Conservation (phyloP, 2,797 vertebrate species). For the Sus cebifrons region DNA sequence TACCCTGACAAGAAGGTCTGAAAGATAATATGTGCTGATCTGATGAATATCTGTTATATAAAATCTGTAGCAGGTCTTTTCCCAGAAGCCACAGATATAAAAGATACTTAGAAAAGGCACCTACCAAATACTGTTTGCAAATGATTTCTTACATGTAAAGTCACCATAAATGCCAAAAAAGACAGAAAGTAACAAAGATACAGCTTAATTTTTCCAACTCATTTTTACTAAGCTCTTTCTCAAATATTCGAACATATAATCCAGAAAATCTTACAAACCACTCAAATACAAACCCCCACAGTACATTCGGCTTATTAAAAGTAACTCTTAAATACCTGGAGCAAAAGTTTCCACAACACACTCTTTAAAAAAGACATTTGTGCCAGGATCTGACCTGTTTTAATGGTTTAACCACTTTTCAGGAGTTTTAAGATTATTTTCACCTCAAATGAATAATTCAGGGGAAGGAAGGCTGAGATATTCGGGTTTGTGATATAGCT, state of each 20-base stretch:
- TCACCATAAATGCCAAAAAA: background rate
- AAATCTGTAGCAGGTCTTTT: background rate
- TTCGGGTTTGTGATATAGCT: background rate
- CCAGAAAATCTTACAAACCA: conserved; percentile 10
- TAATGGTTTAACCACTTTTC: conserved; percentile 16
- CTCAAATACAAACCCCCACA: background rate
- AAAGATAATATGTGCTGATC: background rate
- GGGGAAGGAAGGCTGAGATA: background rate
- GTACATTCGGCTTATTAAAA: background rate
- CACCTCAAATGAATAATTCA: conserved; percentile 40
- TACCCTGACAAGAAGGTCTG: background rate
- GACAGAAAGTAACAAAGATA: background rate
- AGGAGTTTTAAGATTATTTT: conserved; percentile 22
- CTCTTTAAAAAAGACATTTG: background rate
- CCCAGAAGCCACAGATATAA: background rate
- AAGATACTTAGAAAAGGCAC: background rate
- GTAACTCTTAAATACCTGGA: background rate
- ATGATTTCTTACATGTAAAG: background rate
- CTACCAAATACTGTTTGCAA: conserved; percentile 31
- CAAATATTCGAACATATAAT: background rate
- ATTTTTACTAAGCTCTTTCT: conserved; percentile 12
- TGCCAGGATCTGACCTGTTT: background rate
- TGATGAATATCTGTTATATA: background rate
- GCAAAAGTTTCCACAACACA: background rate
- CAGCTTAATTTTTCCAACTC: background rate